These are phyloP conservation scores for Myanophis thanlyinensis DNA, from an alignment of 2,113 vertebrate genomes.

Conservation along the genomic window DNA sequence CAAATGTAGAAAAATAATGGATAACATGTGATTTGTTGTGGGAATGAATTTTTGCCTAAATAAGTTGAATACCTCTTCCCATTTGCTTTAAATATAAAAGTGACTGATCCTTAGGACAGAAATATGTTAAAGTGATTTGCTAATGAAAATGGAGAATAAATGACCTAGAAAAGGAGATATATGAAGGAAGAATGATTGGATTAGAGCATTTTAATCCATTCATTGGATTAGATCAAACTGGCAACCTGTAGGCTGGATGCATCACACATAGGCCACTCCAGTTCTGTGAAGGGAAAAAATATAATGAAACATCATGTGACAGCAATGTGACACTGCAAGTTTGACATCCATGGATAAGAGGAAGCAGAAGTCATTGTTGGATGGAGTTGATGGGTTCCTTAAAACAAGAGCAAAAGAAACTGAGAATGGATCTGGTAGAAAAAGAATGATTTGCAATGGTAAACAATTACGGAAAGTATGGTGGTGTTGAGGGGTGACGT, in stretches of 20 bases:
- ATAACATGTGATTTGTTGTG: not conserved
- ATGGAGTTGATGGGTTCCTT: not conserved
- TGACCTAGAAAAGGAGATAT: not conserved
- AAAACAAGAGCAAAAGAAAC: not conserved
- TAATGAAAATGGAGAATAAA: not conserved
- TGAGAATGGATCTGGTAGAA: not conserved
- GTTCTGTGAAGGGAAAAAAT: too few relatives aligned
- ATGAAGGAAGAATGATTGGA: not conserved
- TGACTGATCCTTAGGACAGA: not conserved
- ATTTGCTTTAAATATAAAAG: not conserved
- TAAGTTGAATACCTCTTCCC: not conserved
- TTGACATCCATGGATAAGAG: not conserved
- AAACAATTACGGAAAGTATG: not conserved
- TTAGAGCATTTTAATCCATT: too few relatives aligned
- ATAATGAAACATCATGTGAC: too few relatives aligned
- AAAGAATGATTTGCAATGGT: not conserved
- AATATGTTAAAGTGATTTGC: not conserved
- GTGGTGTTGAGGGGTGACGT: too few relatives aligned
- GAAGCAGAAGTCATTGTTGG: not conserved
- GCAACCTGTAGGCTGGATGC: too few relatives aligned
- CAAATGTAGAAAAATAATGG: not conserved
- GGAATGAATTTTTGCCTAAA: not conserved
- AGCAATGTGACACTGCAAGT: too few relatives aligned
- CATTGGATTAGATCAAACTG: too few relatives aligned
- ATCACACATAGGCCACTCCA: too few relatives aligned